Evolutionary conservation across 2,797 vertebrate species (phyloP).

Genomic region (Myotis findleyi): DNA sequence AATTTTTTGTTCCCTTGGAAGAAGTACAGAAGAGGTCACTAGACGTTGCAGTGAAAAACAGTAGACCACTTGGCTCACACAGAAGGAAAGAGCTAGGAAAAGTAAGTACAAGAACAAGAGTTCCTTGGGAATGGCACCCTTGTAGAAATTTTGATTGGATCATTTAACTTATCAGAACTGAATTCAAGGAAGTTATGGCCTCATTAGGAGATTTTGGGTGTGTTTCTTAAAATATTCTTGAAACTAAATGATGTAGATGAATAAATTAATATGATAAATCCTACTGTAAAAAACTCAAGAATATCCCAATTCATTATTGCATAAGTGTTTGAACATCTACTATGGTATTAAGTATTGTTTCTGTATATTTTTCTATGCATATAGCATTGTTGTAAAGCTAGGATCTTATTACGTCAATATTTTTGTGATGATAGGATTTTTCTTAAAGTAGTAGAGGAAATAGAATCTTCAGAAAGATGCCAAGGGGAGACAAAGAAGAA

Average conservation of each 20-base stretch:
- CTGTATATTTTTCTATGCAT: background rate
- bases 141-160: background rate
- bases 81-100: slow-evolving; percentile 96
- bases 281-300: slow-evolving; percentile 47
- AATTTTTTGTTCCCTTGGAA: slow-evolving; percentile 92
- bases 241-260: slow-evolving; percentile 8
- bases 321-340: background rate
- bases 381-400: background rate
- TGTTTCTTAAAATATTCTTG: background rate
- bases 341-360: background rate
- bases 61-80: slow-evolving; percentile 91
- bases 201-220: background rate
- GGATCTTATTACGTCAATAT: background rate
- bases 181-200: background rate
- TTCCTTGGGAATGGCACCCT: background rate
- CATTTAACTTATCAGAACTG: background rate
- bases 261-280: background rate
- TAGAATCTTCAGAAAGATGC: background rate
- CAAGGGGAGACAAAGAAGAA: background rate
- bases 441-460: background rate
- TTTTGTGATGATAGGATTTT: slow-evolving; percentile 40
- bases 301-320: background rate
- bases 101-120: slow-evolving; percentile 84
- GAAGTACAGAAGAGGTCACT: slow-evolving; percentile 91
- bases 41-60: slow-evolving; percentile 96